Evolutionary conservation across 1,140 invertebrate species (phyloP), one percentile per base, ranked within the genome.

Genomic region (Lucilia sericata): DNA sequence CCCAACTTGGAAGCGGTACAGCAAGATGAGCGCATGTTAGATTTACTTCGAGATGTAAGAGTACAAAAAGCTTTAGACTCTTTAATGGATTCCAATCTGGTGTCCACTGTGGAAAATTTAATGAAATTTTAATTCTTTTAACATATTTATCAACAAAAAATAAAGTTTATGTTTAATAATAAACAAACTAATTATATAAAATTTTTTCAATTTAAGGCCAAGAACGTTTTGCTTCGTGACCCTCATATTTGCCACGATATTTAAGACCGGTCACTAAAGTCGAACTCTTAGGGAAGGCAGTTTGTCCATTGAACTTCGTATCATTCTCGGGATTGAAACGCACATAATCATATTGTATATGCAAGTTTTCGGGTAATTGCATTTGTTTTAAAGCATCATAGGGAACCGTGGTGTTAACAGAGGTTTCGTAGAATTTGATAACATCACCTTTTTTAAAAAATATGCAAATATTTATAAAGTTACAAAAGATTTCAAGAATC

Each of bases 291-390:
- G 96, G 96, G 88, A 95, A 98, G 1, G 96, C 97, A 21, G 95
- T 95, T 86, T 94, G 91, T n/a, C 96, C 97, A 84, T 92, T 92
- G 89, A 97, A 97, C 88, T 94, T 92, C 1, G 94, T 95, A 88
- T 97, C 96, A 12, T 95, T 96, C 42, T 97, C 96, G 94, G 96
- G 96, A 93, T 97, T 93, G 90, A 97, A 98, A 51, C 97, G 92
- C 19, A 95, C 86, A 89, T 96, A 96, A 17, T 98, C 94, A 86
- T 94, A 92, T 89, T 96, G 94, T 21, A 98, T 92, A 89, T 98
- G 95, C 19, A 98, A 88, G 93, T 98, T 98, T 86, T 95, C 94
- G 0, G 97, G 97, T 78, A 98, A 91, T 70, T 92, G 91, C 55
- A 93, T 89, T 30, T 91, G 92, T 70, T 92, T 92, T 82, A 96